Conservation (phyloP, 2,888 invertebrate species). For the Drosophila engyochracea region DNA sequence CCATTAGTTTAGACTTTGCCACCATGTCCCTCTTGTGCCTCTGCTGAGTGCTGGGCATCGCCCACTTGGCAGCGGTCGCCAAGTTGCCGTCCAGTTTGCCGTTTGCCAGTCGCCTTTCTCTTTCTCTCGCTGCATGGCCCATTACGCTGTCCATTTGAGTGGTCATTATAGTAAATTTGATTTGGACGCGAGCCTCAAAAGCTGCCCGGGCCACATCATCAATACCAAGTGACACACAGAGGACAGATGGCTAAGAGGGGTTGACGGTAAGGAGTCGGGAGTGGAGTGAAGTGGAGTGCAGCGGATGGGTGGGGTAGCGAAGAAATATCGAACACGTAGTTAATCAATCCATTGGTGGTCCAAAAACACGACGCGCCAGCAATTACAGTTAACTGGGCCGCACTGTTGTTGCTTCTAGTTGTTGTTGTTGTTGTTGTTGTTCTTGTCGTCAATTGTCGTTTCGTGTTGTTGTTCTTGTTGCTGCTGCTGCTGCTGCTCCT, state of each 20-base stretch:
- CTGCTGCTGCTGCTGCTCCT: slow-evolving; percentile 11
- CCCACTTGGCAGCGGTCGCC: slow-evolving; percentile 51
- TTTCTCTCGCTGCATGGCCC: slow-evolving; percentile 63
- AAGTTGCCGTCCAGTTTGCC: slow-evolving; percentile 27
- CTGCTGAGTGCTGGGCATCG: slow-evolving; percentile 41
- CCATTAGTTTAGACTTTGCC: slow-evolving; percentile 41
- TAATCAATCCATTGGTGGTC: slow-evolving; percentile 79
- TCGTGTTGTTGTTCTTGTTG: slow-evolving; percentile 9
- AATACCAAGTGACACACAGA: slow-evolving; percentile 69
- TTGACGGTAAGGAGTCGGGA: not conserved
- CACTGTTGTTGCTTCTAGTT: slow-evolving; percentile 34
- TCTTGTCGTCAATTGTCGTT: slow-evolving; percentile 17
- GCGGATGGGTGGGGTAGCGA: not conserved
- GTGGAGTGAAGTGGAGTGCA: not conserved
- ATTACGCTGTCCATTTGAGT: slow-evolving; percentile 81
- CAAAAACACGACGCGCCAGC: slow-evolving; percentile 75
- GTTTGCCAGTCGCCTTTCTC: slow-evolving; percentile 21
- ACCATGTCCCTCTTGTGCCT: not conserved
- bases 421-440: slow-evolving; percentile 25
- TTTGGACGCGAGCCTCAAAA: slow-evolving; percentile 74
- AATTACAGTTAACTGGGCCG: slow-evolving; percentile 78
- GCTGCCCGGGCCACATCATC: slow-evolving; percentile 74
- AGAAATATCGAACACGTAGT: slow-evolving; percentile 78
- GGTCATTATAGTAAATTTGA: slow-evolving; percentile 79
- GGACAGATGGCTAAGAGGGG: not conserved